phyloP scores from a whole-genome alignment of 2,113 vertebrate genomes.

The Colossoma macropomum region DNA sequence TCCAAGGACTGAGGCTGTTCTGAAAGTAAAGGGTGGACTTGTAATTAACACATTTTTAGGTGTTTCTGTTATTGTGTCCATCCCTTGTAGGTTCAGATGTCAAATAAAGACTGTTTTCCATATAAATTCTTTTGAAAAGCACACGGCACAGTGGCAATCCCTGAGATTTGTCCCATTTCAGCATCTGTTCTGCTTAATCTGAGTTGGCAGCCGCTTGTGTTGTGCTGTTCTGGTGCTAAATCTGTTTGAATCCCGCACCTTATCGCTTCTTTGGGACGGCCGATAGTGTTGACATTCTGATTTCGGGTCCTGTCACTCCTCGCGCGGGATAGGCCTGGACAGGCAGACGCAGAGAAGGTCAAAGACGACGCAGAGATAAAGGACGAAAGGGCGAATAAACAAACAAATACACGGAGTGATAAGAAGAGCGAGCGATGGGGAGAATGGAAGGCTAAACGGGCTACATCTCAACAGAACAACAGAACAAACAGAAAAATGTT shows the following conservation, averaged over 20 bases:
- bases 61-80: background rate
- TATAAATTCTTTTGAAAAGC: background rate
- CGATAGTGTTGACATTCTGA: conserved; percentile 31
- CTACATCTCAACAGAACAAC: background rate
- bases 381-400: conserved; percentile 36
- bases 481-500: background rate
- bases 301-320: conserved; percentile 12
- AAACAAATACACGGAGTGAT: background rate
- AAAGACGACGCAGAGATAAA: conserved; percentile 34
- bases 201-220: background rate
- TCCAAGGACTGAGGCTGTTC: background rate
- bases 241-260: conserved; percentile 16
- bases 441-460: background rate
- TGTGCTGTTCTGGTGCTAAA: background rate
- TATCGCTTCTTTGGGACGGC: conserved; percentile 1
- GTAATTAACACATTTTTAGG: no score
- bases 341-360: conserved; percentile 21
- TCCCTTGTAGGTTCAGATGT: background rate
- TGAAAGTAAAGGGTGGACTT: no score
- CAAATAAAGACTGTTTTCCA: no score
- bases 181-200: background rate
- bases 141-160: no score
- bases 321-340: background rate
- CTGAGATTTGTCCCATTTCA: background rate
- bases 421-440: background rate